Evolutionary conservation across 2,113 vertebrate species (phyloP).

Genomic region (Melanostigma gelatinosum): DNA sequence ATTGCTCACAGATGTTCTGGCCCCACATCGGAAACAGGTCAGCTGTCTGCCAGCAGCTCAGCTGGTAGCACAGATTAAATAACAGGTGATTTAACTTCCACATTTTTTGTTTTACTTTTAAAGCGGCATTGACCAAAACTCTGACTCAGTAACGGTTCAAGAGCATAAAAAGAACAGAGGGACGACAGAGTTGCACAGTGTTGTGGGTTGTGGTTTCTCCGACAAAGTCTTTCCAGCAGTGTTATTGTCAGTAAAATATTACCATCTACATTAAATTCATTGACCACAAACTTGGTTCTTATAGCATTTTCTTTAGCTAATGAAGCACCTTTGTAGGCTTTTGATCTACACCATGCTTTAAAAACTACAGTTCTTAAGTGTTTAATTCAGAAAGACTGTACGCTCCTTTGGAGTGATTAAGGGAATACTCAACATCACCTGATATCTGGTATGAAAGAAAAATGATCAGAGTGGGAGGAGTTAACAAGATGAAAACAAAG

Average conservation of each 20-base stretch:
- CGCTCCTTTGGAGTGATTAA: conserved; percentile 22
- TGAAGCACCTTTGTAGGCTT: neutral
- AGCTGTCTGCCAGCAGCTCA: conserved; percentile 62
- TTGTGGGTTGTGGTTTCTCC: conserved; percentile 27
- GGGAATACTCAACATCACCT: conserved; percentile 6
- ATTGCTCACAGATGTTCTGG: conserved; percentile 67
- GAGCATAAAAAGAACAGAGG: neutral
- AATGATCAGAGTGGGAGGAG: conserved; percentile 4
- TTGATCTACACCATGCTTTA: conserved; percentile 8
- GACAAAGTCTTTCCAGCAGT: neutral
- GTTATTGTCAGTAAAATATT: conserved; percentile 3
- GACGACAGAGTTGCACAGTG: neutral
- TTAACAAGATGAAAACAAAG: neutral
- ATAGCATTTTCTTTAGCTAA: neutral
- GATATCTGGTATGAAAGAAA: conserved; percentile 17
- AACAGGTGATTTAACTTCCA: conserved; percentile 70
- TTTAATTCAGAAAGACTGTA: neutral
- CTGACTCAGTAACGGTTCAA: neutral
- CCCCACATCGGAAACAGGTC: conserved; percentile 44
- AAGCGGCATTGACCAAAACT: conserved; percentile 18
- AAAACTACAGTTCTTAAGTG: neutral
- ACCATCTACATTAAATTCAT: neutral
- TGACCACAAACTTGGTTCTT: neutral
- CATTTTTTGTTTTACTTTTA: conserved; percentile 28
- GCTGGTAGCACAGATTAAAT: conserved; percentile 73